phyloP scores from a whole-genome alignment of 2,888 invertebrate species.

The Physocephala rufipes region DNA sequence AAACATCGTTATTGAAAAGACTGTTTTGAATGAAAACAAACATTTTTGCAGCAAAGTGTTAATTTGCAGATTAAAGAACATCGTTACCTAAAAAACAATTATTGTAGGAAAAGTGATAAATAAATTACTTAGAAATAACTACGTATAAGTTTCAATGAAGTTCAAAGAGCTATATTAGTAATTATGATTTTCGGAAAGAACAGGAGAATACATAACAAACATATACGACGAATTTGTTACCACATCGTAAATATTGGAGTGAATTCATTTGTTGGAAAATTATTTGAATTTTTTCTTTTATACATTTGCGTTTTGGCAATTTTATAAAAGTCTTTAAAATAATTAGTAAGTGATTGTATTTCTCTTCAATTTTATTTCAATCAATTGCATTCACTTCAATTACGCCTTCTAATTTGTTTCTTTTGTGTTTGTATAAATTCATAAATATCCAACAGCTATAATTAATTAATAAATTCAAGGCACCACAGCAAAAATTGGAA shows the following conservation, averaged over 20 bases:
- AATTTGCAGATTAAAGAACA: background rate
- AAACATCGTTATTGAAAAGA: too few species aligned
- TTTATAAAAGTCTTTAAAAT: too few species aligned
- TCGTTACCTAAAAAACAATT: background rate
- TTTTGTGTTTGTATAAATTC: background rate
- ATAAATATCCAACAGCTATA: conserved; percentile 22
- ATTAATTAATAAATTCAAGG: conserved; percentile 55
- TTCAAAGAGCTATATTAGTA: background rate
- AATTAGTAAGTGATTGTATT: too few species aligned
- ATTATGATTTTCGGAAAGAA: background rate
- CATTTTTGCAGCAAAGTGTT: too few species aligned
- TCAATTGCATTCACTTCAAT: background rate
- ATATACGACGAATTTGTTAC: background rate
- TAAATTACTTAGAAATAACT: background rate
- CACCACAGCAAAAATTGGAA: conserved; percentile 53
- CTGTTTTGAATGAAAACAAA: too few species aligned
- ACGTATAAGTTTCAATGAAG: background rate
- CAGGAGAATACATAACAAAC: conserved; percentile 5
- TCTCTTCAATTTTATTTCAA: background rate
- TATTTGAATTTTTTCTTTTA: background rate
- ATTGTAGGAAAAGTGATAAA: background rate
- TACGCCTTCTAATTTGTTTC: background rate
- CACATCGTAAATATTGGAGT: background rate
- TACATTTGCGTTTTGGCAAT: background rate
- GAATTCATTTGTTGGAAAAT: background rate